Evolutionary conservation across 2,113 vertebrate genomes (phyloP).

Genomic region (Procavia capensis): DNA sequence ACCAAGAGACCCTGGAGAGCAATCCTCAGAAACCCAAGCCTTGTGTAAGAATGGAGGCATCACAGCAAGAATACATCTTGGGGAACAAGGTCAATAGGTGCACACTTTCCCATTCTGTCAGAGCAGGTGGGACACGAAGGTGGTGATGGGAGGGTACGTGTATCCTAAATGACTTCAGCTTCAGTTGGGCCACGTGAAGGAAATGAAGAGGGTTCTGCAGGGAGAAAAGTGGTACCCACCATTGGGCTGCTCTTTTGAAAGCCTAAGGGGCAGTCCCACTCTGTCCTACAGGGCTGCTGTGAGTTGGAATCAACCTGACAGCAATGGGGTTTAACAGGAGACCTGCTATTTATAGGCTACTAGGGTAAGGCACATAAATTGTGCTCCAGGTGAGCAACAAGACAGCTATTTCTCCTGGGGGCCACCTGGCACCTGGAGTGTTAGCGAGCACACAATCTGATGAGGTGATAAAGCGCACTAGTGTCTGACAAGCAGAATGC

Average conservation of each 20-base stretch:
- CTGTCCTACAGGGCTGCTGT: no score
- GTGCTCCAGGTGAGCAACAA: background rate
- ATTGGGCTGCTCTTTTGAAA: no score
- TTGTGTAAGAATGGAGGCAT: background rate
- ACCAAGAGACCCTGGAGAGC: background rate
- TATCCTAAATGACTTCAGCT: background rate
- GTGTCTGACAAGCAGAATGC: background rate
- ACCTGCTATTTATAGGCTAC: background rate
- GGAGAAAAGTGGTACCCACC: background rate
- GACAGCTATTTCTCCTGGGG: background rate
- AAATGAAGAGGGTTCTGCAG: background rate
- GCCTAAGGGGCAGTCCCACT: no score
- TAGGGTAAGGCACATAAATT: background rate
- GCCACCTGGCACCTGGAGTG: background rate
- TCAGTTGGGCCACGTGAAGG: background rate
- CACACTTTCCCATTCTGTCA: background rate
- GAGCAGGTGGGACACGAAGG: background rate
- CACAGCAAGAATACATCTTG: background rate
- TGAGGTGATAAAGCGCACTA: constrained; percentile 60
- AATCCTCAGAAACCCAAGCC: background rate
- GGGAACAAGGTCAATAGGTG: background rate
- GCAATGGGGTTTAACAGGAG: background rate
- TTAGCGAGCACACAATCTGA: constrained; percentile 16
- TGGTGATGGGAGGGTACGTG: background rate
- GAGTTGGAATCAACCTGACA: no score